Conservation (phyloP, 1,140 invertebrate genomes). For the Ephestia elutella region DNA sequence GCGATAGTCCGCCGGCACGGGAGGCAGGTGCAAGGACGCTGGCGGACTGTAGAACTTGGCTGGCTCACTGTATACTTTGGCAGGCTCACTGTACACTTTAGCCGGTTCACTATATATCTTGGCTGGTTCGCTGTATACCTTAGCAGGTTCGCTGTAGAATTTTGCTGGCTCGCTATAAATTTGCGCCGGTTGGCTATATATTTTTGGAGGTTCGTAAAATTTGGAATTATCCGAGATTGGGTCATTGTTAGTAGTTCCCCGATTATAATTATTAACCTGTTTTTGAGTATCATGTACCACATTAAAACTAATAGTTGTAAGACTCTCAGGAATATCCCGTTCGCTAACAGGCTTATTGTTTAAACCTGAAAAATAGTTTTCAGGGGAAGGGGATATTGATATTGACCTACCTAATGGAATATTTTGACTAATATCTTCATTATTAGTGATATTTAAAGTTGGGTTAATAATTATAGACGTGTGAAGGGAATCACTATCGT, state of each 20-base stretch:
- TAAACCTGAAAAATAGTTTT: conserved; percentile 45
- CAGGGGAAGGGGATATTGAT: conserved; percentile 40
- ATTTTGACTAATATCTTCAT: conserved; percentile 21
- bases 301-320: conserved; percentile 65
- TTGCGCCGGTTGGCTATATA: conserved; percentile 78
- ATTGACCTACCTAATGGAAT: conserved; percentile 48
- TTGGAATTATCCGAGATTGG: conserved; percentile 72
- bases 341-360: conserved; percentile 30
- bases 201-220: conserved; percentile 75
- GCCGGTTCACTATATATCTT: conserved; percentile 80
- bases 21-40: conserved; percentile 70
- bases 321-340: conserved; percentile 34
- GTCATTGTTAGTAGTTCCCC: conserved; percentile 46
- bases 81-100: conserved; percentile 79
- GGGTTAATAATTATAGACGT: background rate
- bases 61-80: conserved; percentile 78
- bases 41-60: conserved; percentile 79
- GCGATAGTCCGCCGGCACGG: conserved; percentile 48
- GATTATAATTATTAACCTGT: conserved; percentile 70
- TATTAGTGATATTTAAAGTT: background rate
- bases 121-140: conserved; percentile 78
- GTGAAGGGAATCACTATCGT: background rate
- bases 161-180: conserved; percentile 79
- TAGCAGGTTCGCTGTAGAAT: conserved; percentile 78
- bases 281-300: conserved; percentile 60